These are phyloP conservation scores for Jordanella pulchra DNA, from an alignment of 2,797 vertebrate species.

Conservation along the genomic window DNA sequence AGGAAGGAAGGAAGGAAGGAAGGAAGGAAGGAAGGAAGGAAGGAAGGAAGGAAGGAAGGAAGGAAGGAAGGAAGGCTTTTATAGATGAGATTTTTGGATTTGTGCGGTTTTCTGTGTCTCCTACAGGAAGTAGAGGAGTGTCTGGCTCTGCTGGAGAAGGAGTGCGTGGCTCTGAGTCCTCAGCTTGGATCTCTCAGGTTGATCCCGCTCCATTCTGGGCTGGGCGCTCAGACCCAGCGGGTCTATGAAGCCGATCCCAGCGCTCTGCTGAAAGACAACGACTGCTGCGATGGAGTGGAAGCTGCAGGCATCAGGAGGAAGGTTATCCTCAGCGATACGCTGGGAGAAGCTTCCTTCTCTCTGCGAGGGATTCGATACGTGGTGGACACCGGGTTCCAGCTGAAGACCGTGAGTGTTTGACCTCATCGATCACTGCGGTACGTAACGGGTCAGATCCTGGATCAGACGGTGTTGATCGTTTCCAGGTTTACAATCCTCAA, in stretches of 20 bases:
- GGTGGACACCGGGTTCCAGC: slow-evolving; percentile 89
- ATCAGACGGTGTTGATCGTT: neutral
- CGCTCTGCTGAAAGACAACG: neutral
- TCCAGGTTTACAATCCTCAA: slow-evolving; percentile 90
- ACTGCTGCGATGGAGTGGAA: neutral
- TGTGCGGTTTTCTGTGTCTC: neutral
- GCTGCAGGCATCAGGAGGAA: slow-evolving; percentile 61
- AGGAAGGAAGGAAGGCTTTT: too few species aligned
- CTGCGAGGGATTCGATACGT: slow-evolving; percentile 83
- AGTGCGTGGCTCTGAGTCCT: slow-evolving; percentile 77
- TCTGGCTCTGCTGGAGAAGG: slow-evolving; percentile 77
- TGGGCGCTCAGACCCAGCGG: slow-evolving; percentile 76
- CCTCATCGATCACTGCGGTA: too few species aligned
- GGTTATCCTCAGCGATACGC: slow-evolving; percentile 83
- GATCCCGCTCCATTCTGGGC: slow-evolving; percentile 79
- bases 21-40: too few species aligned
- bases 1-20: too few species aligned
- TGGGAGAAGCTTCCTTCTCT: slow-evolving; percentile 91
- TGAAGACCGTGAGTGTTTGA: slow-evolving; percentile 84
- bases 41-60: too few species aligned
- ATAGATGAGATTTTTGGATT: neutral
- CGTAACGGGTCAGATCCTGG: neutral
- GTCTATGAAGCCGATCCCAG: slow-evolving; percentile 80
- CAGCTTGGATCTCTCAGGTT: slow-evolving; percentile 79
- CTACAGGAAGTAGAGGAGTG: slow-evolving; percentile 85